A percentile compares a stretch with the other conserved stretches of the same genome.
Conservation (phyloP, 2,797 vertebrate species). For the Galaxias olidus region DNA sequence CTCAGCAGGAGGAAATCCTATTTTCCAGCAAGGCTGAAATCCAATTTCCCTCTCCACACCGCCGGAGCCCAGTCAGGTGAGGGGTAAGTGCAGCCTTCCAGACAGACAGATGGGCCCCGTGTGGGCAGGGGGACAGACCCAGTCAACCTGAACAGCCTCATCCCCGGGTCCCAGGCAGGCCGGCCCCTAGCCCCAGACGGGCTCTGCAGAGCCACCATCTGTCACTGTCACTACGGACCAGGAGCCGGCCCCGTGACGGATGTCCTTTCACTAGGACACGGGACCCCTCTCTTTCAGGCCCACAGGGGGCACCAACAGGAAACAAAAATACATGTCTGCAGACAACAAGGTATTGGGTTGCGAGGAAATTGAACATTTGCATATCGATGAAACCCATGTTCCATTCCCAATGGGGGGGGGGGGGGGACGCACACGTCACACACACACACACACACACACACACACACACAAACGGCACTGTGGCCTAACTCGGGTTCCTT, state of each 20-base stretch:
- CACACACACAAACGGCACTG: background rate
- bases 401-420: no score
- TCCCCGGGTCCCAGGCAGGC: background rate
- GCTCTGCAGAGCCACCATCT: conserved; percentile 13
- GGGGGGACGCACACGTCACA: background rate
- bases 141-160: conserved; percentile 13
- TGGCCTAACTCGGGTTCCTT: background rate
- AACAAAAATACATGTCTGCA: no score
- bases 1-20: no score
- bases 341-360: no score
- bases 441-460: background rate
- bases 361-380: background rate
- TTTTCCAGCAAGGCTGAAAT: no score
- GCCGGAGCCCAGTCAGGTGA: background rate
- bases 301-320: no score
- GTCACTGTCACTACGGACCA: conserved; percentile 9
- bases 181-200: background rate
- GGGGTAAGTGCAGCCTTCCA: background rate
- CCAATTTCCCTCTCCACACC: no score
- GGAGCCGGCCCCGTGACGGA: background rate
- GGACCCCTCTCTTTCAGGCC: background rate
- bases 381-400: no score
- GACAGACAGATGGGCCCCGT: background rate
- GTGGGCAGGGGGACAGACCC: background rate
- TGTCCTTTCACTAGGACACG: background rate